Evolutionary conservation across 2,888 invertebrate genomes (phyloP), one percentile per base, ranked within the genome.

Genomic region (Deilephila porcellus): DNA sequence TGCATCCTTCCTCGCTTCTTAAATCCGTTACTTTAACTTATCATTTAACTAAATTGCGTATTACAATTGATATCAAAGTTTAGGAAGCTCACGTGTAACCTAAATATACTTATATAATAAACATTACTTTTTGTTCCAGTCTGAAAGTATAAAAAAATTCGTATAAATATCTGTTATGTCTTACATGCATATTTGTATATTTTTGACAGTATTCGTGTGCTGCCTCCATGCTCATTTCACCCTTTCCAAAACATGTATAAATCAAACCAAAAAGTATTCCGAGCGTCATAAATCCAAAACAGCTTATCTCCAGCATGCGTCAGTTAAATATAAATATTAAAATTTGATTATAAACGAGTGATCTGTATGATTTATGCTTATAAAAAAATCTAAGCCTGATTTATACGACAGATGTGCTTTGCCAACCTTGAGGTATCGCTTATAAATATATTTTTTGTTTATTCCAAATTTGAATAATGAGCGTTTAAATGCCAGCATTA

Each of bases 301-400:
- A 74, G 83, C 78, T 74, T 71, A 72, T 71, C 76, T 74, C 75
- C 75, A 74, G 75, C 77, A 79, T 59, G 53, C 62, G 60, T 62
- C 70, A 53, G 56, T 73, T 73, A 75, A 78, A 76, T 71, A 78
- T 77, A 80, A 72, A 72, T 72, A 72, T 59, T 77, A 75, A 79
- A 79, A 76, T 77, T 76, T 78, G 77, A 79, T 79, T 79, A 76
- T 76, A 77, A 72, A 79, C 77, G 74, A 81, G 77, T 81, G 74
- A 77, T 71, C 77, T 77, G 75, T 71, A 67, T 83, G 83, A 83
- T 83, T 83, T 83, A 83, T 78, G 75, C 75, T 72, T 73, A 76
- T 74, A 80, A 83, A 80, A 79, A 74, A 83, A 75, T 74, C 75
- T 78, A 78, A 80, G 75, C 75, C 72, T 83, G 84, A 82, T 83